Evolutionary conservation across 2,888 invertebrate genomes (phyloP).

Genomic region (Callyntrura guangdongensis): DNA sequence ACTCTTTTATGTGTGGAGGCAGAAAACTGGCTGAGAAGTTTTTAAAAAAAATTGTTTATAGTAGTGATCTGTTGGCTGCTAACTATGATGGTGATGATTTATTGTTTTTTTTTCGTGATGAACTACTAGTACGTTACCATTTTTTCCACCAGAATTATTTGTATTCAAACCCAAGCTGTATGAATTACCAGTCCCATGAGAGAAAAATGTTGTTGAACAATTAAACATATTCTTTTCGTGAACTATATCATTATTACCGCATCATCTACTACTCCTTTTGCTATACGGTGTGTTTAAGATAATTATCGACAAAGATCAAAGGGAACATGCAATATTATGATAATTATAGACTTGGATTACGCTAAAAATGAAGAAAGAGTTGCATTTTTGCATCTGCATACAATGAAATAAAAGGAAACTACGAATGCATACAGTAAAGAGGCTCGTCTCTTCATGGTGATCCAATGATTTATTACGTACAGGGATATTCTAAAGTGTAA

Average conservation of each 20-base stretch:
- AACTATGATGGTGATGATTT: neutral
- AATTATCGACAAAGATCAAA: neutral
- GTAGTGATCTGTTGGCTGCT: too few relatives aligned
- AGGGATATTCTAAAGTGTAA: neutral
- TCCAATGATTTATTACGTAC: conserved; percentile 3
- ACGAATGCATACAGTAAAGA: conserved; percentile 2
- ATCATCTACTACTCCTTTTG: neutral
- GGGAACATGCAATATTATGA: neutral
- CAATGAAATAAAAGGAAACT: conserved; percentile 13
- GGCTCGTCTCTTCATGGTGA: neutral
- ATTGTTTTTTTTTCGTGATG: neutral
- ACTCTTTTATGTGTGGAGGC: neutral
- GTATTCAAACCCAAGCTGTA: neutral
- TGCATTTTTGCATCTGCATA: conserved; percentile 2
- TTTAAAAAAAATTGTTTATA: too few relatives aligned
- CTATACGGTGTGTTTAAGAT: too few relatives aligned
- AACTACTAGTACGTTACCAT: neutral
- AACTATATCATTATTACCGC: conserved; percentile 15
- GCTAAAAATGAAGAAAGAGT: neutral
- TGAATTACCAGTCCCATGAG: neutral
- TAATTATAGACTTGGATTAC: neutral
- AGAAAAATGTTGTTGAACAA: neutral
- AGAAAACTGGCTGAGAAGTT: neutral
- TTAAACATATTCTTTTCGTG: neutral
- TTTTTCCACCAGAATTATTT: neutral